These are phyloP conservation scores for Myiotriccus ornatus DNA, from an alignment of 2,797 vertebrate genomes.

Conservation along the genomic window DNA sequence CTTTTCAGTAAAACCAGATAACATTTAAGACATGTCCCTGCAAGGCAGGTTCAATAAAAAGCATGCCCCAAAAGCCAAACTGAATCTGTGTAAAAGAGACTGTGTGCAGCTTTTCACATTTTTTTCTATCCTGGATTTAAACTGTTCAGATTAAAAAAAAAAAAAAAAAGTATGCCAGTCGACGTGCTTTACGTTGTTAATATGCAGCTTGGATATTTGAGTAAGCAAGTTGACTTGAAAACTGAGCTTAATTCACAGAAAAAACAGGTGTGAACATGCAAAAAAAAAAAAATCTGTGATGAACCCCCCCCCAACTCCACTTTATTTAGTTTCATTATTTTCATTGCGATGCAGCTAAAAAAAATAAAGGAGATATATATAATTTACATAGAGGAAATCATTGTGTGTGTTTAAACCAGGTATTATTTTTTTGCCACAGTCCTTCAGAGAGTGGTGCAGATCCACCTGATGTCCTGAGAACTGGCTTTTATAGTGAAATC, in stretches of 20 bases:
- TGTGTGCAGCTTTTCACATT: not conserved
- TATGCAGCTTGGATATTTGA: not conserved
- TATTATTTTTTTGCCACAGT: not conserved
- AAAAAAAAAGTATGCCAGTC: not conserved
- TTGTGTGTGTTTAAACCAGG: not conserved
- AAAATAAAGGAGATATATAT: not conserved
- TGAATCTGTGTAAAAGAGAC: not conserved
- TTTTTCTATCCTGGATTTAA: not conserved
- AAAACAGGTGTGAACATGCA: not conserved
- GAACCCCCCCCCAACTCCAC: not conserved
- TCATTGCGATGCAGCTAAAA: not conserved
- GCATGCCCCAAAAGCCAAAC: not conserved
- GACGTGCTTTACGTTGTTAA: not conserved
- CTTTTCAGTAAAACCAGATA: not conserved
- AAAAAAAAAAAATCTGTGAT: not conserved
- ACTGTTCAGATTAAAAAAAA: not conserved
- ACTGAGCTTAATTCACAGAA: not conserved
- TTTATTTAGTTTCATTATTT: not conserved
- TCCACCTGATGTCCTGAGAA: not conserved
- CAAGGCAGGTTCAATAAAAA: not conserved
- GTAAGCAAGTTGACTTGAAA: not conserved
- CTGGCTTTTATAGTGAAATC: not conserved
- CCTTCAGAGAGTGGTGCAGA: not conserved
- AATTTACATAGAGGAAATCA: not conserved
- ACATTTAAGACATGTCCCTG: not conserved